Base-by-base conservation (phyloP, 2,888 invertebrate species). In the Calameuta filiformis region DNA sequence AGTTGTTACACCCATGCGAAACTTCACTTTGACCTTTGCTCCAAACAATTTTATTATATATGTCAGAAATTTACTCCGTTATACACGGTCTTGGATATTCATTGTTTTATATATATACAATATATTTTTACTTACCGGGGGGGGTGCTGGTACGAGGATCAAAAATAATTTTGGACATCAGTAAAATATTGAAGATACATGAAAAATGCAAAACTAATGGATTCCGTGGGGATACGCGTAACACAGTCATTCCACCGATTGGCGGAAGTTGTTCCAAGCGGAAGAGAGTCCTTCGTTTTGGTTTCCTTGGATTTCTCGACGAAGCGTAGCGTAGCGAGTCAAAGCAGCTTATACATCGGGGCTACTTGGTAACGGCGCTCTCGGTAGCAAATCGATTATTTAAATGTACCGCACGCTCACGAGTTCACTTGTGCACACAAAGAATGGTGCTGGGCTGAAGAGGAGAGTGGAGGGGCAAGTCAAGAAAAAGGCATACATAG, bases 301-400 rank as follows among this genome's bases (percentile, higher is more conserved):
- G 56, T 56, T 56, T 56, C 56, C 23, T 56, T 56, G 56, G 56
- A 56, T 56, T 56, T 56, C 56, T 56, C 56, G 56, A 23, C 56
- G 56, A 56, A 56, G 23, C 56, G 56, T 23, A 56, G 23, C 56
- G 56, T 56, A 56, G 56, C 56, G 56, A 56, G 56, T 56, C 56
- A 56, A 56, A 56, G 56, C 23, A 23, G 56, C 56, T 56, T 56
- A 56, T 23, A 56, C 56, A 56, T 56, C 56, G 56, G 71, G 34
- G 31, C 71, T 34, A 34, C 34, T 71, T 34, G 33, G 75, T 56
- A 75, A 75, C 68, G 34, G 75, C 78, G 79, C 71, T 73, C 73
- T 71, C 34, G 34, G 77, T 75, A 79, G 81, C 79, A 75, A 83
- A 86, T 87, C 86, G 86, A 86, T 87, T 85, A 85, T 87, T 85